Conservation (phyloP, 1,140 invertebrate genomes). For the Doryteuthis pealeii region DNA sequence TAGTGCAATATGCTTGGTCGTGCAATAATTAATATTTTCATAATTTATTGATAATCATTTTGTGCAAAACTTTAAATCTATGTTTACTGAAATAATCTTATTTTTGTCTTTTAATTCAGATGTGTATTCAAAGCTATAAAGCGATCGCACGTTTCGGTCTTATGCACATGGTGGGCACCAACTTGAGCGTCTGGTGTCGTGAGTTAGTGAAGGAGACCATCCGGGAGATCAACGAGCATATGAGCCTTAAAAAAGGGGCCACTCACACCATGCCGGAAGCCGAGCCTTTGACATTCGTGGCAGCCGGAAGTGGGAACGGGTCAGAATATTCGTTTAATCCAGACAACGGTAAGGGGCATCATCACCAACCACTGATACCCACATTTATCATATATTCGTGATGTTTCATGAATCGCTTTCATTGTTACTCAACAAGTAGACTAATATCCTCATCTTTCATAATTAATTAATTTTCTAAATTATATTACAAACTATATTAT, state of each 20-base stretch:
- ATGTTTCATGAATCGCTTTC: no score
- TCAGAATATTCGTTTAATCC: not conserved
- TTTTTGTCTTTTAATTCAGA: conserved; percentile 25
- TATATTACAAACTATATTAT: no score
- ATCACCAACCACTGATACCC: no score
- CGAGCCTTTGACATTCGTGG: not conserved
- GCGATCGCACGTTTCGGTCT: conserved; percentile 91
- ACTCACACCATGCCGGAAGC: not conserved
- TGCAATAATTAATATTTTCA: no score
- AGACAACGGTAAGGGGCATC: conserved; percentile 1
- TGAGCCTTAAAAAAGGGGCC: not conserved
- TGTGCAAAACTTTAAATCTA: no score
- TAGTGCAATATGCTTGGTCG: no score
- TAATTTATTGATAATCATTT: no score
- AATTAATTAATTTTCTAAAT: no score
- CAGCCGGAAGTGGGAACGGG: not conserved
- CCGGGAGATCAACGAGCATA: conserved; percentile 16
- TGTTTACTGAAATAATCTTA: no score
- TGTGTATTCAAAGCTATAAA: conserved; percentile 64
- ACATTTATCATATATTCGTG: no score
- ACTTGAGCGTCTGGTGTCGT: conserved; percentile 79
- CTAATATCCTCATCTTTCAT: no score
- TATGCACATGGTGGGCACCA: conserved; percentile 96
- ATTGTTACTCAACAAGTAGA: no score
- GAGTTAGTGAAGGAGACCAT: conserved; percentile 42